Base-by-base conservation (phyloP, 2,797 vertebrate species). In the Mormyrus hasselquistii region DNA sequence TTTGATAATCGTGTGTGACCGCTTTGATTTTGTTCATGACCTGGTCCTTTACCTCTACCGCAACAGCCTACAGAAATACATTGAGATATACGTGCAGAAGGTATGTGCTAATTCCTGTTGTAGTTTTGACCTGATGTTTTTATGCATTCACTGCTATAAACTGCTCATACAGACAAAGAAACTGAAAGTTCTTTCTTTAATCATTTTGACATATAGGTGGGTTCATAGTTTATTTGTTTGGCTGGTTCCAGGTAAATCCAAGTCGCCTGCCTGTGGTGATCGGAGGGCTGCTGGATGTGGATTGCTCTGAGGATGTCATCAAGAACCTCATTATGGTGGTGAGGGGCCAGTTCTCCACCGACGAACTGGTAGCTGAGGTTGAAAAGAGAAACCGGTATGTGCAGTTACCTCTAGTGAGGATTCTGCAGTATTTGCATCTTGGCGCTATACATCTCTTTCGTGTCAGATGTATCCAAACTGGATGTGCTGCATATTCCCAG, bases 291-390 rank as follows among this genome's bases (percentile, higher is more conserved):
- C 94, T 99, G 90, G 97, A 99, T 79, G 97, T 99, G 44, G 98
- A 98, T 90, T 99, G 98, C 94, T 97, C 97, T 22, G 98, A 99
- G 93, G 98, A 99, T 89, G 97, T 99, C 88, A 99, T 99, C 90
- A 99, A 98, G 92, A 98, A 97, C 92, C 96, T 99, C 91, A 99
- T 99, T 93, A 95, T 99, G 94, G 98, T 99, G 90, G 98, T 99
- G 93, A 93, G 96, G 88, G 99, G 99, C 29, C 99, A 99, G 92
- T 99, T 99, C 94, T 99, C 99, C 2, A 99, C 99, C 44, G 99
- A 99, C 92, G 99, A 99, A 88, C 93, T 97, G 86, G 98, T 99
- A 88, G 97, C 97, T 34, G 98, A 99, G 94, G 98, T 98, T 90
- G 98, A 99, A 92, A 99, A 99, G 93, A 97, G 98, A 93, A 99